Evolutionary conservation across 2,888 invertebrate genomes (phyloP).

Genomic region (Pammene aurita): DNA sequence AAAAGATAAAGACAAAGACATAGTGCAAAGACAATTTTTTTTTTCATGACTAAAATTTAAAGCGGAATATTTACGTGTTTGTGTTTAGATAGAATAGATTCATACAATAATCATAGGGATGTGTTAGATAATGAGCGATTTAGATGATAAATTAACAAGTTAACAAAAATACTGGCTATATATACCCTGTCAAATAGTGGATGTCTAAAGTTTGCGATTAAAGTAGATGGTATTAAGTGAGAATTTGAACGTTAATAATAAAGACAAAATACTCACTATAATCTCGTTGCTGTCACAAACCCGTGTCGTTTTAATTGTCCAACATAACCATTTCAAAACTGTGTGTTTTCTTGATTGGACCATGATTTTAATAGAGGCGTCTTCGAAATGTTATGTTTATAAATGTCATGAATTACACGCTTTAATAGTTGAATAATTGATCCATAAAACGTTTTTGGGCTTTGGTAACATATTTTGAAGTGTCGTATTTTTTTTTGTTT

Average conservation of each 20-base stretch:
- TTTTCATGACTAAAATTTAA: no score
- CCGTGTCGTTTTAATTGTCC: slow-evolving; percentile 59
- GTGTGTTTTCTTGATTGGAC: slow-evolving; percentile 60
- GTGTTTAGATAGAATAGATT: no score
- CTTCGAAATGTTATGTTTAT: slow-evolving; percentile 58
- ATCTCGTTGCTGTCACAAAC: slow-evolving; percentile 33
- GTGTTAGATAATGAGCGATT: no score
- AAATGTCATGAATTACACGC: slow-evolving; percentile 68
- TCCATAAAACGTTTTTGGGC: slow-evolving; percentile 33
- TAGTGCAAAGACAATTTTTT: no score
- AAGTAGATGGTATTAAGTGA: no score
- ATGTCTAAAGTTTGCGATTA: no score
- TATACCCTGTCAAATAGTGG: no score
- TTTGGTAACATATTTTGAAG: slow-evolving; percentile 29
- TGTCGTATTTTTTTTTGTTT: slow-evolving; percentile 21
- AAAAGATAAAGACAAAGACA: no score
- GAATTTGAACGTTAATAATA: not conserved
- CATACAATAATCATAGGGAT: no score
- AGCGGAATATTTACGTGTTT: no score
- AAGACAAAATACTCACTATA: not conserved
- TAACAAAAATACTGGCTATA: no score
- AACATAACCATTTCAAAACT: slow-evolving; percentile 52
- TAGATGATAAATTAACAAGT: no score
- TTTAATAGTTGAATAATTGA: slow-evolving; percentile 60
- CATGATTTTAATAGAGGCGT: slow-evolving; percentile 53